A percentile compares a stretch with the other conserved stretches of the same genome.
These are phyloP conservation scores for Belonocnema kinseyi DNA, from an alignment of 1,140 invertebrate genomes.

Conservation along the genomic window DNA sequence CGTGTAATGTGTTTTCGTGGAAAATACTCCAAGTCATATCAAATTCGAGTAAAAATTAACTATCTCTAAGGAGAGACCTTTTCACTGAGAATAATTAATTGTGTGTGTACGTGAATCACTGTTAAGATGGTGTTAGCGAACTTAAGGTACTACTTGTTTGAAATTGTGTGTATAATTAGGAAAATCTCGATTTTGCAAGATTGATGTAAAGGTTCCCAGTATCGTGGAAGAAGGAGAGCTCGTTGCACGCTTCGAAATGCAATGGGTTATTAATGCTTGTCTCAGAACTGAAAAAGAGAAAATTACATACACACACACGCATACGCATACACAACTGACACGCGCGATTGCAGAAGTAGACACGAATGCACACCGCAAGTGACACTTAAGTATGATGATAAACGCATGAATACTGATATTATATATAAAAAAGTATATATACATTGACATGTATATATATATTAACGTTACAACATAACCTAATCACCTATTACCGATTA, in stretches of 20 bases:
- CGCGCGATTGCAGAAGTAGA: conserved; percentile 44
- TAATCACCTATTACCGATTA: conserved; percentile 64
- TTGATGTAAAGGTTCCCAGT: background rate
- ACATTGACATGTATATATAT: conserved; percentile 38
- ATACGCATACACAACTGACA: conserved; percentile 35
- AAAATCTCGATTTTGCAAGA: conserved; percentile 10
- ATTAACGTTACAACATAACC: conserved; percentile 56
- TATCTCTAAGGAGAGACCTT: conserved; percentile 17
- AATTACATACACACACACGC: conserved; percentile 24
- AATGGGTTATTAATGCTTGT: conserved; percentile 1
- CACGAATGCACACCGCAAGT: conserved; percentile 51
- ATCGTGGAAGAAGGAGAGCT: background rate
- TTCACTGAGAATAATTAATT: conserved; percentile 28
- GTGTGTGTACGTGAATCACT: conserved; percentile 27
- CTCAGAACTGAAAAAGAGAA: background rate
- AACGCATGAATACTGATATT: conserved; percentile 55
- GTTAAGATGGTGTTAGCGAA: conserved; percentile 18
- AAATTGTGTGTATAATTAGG: conserved; percentile 21
- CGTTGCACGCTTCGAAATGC: conserved; percentile 11
- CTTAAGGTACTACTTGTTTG: background rate
- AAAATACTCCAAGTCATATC: conserved; percentile 20
- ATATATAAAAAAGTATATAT: conserved; percentile 45
- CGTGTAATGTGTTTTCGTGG: conserved; percentile 4
- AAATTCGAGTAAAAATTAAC: conserved; percentile 20
- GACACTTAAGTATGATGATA: conserved; percentile 57